These are phyloP conservation scores for Latheticus oryzae DNA, from an alignment of 2,888 invertebrate genomes.

Conservation along the genomic window DNA sequence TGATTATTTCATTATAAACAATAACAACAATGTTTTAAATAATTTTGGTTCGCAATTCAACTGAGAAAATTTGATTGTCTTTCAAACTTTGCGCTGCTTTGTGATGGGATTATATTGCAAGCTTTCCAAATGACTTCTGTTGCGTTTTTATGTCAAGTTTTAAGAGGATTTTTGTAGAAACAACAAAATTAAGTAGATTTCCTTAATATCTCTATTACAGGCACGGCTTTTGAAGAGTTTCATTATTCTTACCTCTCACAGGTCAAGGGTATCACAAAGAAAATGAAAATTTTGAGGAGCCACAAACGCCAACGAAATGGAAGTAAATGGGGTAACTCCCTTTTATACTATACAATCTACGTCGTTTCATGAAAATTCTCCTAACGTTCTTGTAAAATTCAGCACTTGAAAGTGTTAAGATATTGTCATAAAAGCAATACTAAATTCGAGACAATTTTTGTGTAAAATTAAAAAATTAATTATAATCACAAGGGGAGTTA, in stretches of 20 bases:
- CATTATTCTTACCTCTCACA: conserved; percentile 5
- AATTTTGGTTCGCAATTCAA: too few relatives aligned
- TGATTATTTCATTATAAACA: too few relatives aligned
- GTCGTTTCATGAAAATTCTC: conserved; percentile 19
- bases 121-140: conserved; percentile 9
- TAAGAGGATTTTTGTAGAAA: conserved; percentile 5
- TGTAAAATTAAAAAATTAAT: too few relatives aligned
- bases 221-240: conserved; percentile 8
- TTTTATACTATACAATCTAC: conserved; percentile 30
- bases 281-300: conserved; percentile 16
- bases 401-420: conserved; percentile 15
- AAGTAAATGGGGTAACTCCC: conserved; percentile 30
- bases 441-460: too few relatives aligned
- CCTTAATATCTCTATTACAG: conserved; percentile 5
- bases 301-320: conserved; percentile 32
- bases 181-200: conserved; percentile 7
- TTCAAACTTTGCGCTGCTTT: too few relatives aligned
- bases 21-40: too few relatives aligned
- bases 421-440: too few relatives aligned
- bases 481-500: too few relatives aligned
- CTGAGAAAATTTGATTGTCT: too few relatives aligned
- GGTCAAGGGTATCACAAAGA: conserved; percentile 19
- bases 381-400: conserved; percentile 20
- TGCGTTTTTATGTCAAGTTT: neutral
- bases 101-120: too few relatives aligned